Percentiles rank a stretch among this genome's conserved stretches.
phyloP scores from a whole-genome alignment of 2,888 invertebrate genomes.

The Euproctis similis region DNA sequence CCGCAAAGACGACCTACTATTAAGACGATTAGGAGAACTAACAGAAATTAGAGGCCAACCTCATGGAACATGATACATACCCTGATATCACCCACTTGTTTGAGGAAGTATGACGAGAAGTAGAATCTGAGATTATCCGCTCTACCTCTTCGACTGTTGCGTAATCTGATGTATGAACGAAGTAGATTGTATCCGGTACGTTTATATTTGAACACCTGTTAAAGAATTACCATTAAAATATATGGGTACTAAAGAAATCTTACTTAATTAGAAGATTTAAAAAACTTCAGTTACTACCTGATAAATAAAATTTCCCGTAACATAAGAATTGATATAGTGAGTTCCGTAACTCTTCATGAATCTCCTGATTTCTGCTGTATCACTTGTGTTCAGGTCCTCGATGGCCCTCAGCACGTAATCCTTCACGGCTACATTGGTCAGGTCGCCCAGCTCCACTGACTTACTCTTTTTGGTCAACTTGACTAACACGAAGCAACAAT shows the following conservation, averaged over 20 bases:
- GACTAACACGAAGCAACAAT: slow-evolving; percentile 83
- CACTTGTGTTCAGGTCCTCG: slow-evolving; percentile 78
- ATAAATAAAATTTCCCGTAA: slow-evolving; percentile 90
- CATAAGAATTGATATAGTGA: slow-evolving; percentile 89
- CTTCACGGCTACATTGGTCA: slow-evolving; percentile 77
- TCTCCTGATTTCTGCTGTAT: slow-evolving; percentile 81
- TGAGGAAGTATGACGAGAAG: slow-evolving; percentile 62
- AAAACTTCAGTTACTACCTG: slow-evolving; percentile 74
- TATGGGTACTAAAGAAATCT: no score
- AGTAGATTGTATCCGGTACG: slow-evolving; percentile 50
- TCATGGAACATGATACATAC: no score
- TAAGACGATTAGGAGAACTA: no score
- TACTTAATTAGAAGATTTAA: no score
- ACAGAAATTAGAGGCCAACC: background rate
- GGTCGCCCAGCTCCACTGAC: slow-evolving; percentile 76
- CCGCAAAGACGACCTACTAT: no score
- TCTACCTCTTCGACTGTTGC: slow-evolving; percentile 28
- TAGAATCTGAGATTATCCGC: slow-evolving; percentile 55
- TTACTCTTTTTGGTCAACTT: slow-evolving; percentile 81
- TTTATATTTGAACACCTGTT: slow-evolving; percentile 65
- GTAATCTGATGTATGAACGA: slow-evolving; percentile 39
- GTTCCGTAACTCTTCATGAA: slow-evolving; percentile 91
- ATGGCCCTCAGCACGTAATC: slow-evolving; percentile 80
- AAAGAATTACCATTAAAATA: no score
- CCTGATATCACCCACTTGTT: slow-evolving; percentile 62